Conservation (phyloP, 2,113 vertebrate genomes). For the Strigops habroptila region DNA sequence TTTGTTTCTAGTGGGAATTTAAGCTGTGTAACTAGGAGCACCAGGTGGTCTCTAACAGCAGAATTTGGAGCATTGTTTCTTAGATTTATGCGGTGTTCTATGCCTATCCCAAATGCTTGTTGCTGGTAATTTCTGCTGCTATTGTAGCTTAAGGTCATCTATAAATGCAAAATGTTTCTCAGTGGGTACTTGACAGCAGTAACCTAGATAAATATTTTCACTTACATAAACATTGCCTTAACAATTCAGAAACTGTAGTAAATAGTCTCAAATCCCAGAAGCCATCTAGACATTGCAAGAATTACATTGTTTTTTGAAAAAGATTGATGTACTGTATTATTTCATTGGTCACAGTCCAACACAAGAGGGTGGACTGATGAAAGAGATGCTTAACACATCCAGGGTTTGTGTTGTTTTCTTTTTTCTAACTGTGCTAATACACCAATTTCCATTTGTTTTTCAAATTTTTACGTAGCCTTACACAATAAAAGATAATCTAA, state of each 20-base stretch:
- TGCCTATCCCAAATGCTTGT: background rate
- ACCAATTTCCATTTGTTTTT: constrained; percentile 36
- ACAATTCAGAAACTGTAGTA: constrained; percentile 60
- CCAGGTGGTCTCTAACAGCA: background rate
- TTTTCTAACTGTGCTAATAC: background rate
- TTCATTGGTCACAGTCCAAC: constrained; percentile 14
- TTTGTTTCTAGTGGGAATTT: background rate
- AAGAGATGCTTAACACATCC: constrained; percentile 14
- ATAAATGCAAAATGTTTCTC: constrained; percentile 47
- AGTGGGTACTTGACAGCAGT: constrained; percentile 38
- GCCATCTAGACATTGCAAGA: constrained; percentile 31
- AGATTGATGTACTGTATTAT: constrained; percentile 23
- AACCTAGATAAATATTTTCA: constrained; percentile 64
- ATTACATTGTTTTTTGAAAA: constrained; percentile 12
- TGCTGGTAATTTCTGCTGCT: constrained; percentile 38
- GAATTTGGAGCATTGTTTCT: constrained; percentile 7
- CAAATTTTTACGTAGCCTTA: constrained; percentile 16
- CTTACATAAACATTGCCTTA: constrained; percentile 56
- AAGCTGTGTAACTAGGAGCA: background rate
- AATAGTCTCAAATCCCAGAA: constrained; percentile 61
- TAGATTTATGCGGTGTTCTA: constrained; percentile 7
- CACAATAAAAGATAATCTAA: constrained; percentile 44
- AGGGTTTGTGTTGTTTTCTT: constrained; percentile 3
- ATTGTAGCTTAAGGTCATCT: constrained; percentile 44
- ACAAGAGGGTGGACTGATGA: constrained; percentile 16